Base-by-base conservation (phyloP, 2,888 invertebrate genomes). In the Cheiracanthium punctorium region DNA sequence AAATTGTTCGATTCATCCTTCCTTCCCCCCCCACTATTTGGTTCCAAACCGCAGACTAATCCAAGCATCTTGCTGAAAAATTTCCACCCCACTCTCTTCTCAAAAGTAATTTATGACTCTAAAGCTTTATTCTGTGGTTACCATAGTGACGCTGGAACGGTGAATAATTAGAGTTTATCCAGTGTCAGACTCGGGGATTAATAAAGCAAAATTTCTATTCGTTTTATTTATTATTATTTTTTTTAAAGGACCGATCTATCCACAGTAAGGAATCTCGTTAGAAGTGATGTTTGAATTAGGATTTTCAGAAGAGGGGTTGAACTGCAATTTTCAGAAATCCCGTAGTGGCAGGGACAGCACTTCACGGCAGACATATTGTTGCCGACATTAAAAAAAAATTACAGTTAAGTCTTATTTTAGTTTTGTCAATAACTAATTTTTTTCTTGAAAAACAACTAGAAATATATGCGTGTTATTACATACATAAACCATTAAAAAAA, bases 11-110 rank as follows among this genome's bases (percentile, higher is more conserved):
- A 58, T 4, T 24, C 20, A 17, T 24, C 58, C 24, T 24, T 12
- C 58, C 20, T 7, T 24, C 58, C 24, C 58, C 24, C 58, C 12
- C 12, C 2, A 24, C 58, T 24, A 58, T 24, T 4, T 58, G 1
- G 20, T 24, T 24, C 58, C 1, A 58, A 58, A 58, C 58, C 58
- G 24, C 58, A 58, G 58, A 24, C 58, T 24, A 58, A 58, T 58
- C 58, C 58, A 58, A 58, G 58, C 58, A 58, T 58, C 58, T 58
- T 58, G n/a, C 58, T 58, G 58, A 58, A 58, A 58, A 58, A 58
- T 58, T 24, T 24, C 4, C 58, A 7, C 58, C 58, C 58, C 48
- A 2, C 17, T 17, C 37, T 17, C 14, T 10, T 48, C 17, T 17
- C 2, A 17, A 24, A 58, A 24, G 58, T 58, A 58, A 58, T 58